Base-by-base conservation (phyloP, 2,797 vertebrate species). In the Sebastes dallii region DNA sequence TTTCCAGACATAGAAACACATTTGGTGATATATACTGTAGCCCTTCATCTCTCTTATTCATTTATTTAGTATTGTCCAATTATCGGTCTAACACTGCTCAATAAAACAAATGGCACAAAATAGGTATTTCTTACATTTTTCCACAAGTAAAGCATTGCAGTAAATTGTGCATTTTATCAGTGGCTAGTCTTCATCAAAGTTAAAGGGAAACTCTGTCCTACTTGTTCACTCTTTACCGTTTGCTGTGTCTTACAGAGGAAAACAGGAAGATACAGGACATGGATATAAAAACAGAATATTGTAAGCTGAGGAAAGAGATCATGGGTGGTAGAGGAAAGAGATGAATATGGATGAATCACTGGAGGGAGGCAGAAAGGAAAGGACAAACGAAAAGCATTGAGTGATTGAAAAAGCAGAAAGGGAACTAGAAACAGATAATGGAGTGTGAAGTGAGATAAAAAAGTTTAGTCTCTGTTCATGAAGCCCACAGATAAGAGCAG, bases 401-500 rank as follows among this genome's bases (percentile, higher is more conserved):
- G 29, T 20, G 72, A 76, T 27, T 60, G 39, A 75, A 78, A 68
- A 73, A 66, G 50, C 18, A 66, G 62, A 74, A 54, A 58, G 27
- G 46, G 67, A 76, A 62, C 4, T 13, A 36, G 52, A 70, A 77
- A 74, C 42, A 75, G 82, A 86, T 75, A 59, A 85, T 77, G 73
- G 52, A 67, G 59, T 71, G 59, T 80, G 67, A 76, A 72, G 69
- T 2, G 1, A 72, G 82, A 81, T 71, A 68, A 73, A 77, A 56
- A 86, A 81, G 81, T 77, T 81, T 61, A 52, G 36, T 78, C 18
- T 56, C 32, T 83, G 66, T 82, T 77, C 52, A 83, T 70, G 67
- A 59, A 58, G 62, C 67, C 66, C 62, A 70, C 18, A 82, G 86
- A 91, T 88, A 81, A 84, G 72, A 82, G 24, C 60, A 74, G 64